Percentiles rank a stretch among this genome's conserved stretches.
phyloP scores from a whole-genome alignment of 2,797 vertebrate genomes.

The Podargus strigoides region DNA sequence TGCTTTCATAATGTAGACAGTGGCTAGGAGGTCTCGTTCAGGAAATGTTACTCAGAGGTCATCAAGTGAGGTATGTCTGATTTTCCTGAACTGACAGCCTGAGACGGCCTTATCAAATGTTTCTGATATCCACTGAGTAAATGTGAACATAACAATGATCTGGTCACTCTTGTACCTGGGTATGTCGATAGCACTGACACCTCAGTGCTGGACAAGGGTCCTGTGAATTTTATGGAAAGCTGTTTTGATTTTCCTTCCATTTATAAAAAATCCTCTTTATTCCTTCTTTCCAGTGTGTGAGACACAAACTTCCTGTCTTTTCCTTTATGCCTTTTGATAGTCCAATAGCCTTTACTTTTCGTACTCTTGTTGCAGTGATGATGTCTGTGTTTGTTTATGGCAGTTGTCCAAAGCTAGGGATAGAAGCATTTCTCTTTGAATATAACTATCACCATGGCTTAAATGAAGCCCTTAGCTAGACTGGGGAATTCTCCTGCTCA shows the following conservation, averaged over 20 bases:
- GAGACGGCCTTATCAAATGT: neutral
- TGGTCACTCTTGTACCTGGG: neutral
- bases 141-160: neutral
- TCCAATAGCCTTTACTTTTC: neutral
- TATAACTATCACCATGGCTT: neutral
- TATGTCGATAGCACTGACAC: neutral
- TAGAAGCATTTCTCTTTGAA: neutral
- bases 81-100: neutral
- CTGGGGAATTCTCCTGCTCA: neutral
- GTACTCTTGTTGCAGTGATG: neutral
- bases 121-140: neutral
- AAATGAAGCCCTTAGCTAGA: neutral
- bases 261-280: neutral
- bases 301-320: neutral
- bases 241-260: neutral
- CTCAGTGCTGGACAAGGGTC: neutral
- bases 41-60: neutral
- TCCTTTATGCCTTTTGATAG: neutral
- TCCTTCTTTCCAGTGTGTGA: neutral
- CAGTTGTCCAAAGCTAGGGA: neutral
- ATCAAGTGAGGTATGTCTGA: neutral
- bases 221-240: neutral
- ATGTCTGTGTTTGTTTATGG: neutral
- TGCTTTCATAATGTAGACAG: neutral
- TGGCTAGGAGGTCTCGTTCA: neutral